Conservation (phyloP, 2,888 invertebrate genomes). For the Erynnis tages region DNA sequence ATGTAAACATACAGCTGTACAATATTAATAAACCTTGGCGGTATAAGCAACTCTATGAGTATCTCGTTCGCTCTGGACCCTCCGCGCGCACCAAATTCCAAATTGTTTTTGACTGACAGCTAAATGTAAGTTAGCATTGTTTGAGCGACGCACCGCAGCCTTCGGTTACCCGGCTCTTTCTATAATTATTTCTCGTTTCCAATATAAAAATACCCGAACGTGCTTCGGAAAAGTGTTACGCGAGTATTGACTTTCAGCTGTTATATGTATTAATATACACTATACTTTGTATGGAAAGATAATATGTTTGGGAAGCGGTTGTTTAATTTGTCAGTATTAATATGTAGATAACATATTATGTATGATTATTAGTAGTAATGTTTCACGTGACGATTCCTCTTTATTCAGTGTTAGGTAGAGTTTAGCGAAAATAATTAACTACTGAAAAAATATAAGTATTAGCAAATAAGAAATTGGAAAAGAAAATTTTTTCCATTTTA, state of each 20-base stretch:
- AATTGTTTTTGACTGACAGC: constrained; percentile 83
- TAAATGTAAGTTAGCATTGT: constrained; percentile 81
- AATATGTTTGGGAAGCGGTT: not conserved
- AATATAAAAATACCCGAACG: constrained; percentile 31
- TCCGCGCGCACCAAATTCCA: constrained; percentile 78
- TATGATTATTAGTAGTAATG: no score
- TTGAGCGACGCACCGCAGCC: constrained; percentile 74
- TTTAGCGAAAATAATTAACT: no score
- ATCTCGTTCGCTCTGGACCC: constrained; percentile 63
- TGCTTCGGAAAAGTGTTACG: constrained; percentile 23
- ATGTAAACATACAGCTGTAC: no score
- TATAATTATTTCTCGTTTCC: constrained; percentile 67
- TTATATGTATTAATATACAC: no score
- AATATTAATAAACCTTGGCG: not conserved
- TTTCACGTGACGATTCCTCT: no score
- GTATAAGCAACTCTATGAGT: constrained; percentile 50
- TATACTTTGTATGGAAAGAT: not conserved
- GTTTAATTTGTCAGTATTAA: no score
- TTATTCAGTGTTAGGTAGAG: no score
- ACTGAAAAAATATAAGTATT: no score
- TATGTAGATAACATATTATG: no score
- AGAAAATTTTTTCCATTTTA: no score
- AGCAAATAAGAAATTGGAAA: no score
- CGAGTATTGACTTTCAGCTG: constrained; percentile 9
- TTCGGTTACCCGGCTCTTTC: constrained; percentile 61